phyloP scores from a whole-genome alignment of 1,140 invertebrate genomes.

The Cydia splendana region DNA sequence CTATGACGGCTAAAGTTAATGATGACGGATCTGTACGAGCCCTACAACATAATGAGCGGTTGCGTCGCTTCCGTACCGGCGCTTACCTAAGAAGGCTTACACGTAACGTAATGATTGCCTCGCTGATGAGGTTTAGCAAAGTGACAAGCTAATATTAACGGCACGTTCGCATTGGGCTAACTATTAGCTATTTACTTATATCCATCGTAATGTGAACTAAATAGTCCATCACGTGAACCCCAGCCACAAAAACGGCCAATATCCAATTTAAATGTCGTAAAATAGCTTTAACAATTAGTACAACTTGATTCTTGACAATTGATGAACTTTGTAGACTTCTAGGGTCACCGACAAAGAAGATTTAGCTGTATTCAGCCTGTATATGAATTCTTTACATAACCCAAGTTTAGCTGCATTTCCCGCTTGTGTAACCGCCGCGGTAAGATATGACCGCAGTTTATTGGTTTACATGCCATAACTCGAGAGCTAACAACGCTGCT shows the following conservation, averaged over 20 bases:
- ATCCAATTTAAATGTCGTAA: too few species aligned
- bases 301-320: too few species aligned
- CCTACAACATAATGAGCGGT: conserved; percentile 26
- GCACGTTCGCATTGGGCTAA: not conserved
- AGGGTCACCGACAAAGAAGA: not conserved
- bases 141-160: not conserved
- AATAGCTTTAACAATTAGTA: too few species aligned
- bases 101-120: conserved; percentile 23
- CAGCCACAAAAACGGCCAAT: too few species aligned
- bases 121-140: conserved; percentile 15
- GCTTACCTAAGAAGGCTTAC: conserved; percentile 26
- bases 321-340: too few species aligned
- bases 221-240: too few species aligned
- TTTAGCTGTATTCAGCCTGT: not conserved
- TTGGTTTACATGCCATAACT: conserved; percentile 31
- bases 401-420: conserved; percentile 7
- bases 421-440: conserved; percentile 2
- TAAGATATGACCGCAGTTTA: conserved; percentile 26
- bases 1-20: not conserved
- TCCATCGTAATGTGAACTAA: too few species aligned
- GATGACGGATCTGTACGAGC: not conserved
- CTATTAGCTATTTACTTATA: not conserved
- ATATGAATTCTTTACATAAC: conserved; percentile 24
- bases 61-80: conserved; percentile 35
- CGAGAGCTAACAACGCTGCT: conserved; percentile 32